Base-by-base conservation (phyloP, 2,888 invertebrate species). In the Petrolisthes manimaculis region DNA sequence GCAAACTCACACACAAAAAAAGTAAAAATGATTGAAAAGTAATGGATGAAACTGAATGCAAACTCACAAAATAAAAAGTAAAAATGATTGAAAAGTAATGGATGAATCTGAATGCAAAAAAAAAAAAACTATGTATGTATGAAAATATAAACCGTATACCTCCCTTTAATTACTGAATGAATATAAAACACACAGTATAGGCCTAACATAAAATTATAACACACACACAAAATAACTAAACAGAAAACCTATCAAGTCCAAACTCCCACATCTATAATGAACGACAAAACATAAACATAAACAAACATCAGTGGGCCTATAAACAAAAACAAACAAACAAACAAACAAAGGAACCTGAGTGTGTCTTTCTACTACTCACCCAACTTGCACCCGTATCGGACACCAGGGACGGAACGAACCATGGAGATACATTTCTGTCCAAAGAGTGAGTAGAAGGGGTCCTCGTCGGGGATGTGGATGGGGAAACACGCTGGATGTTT, bases 401-500 rank as follows among this genome's bases (percentile, higher is more conserved):
- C 96, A 1, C 96, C 97, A 18, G 97, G 97, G 93, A 97, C 97
- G 74, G 96, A 97, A 92, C 98, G 94, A 14, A 97, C 97, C 92
- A 98, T 97, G 93, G 98, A 96, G 92, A 97, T 96, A 93, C 98
- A 98, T 92, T 95, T 96, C 83, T 97, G 96, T 91, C 96, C 95
- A 93, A 96, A 97, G 74, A 96, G 94, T 5, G 96, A 95, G 94
- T 97, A 98, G 95, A 98, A 97, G 93, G 97, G 96, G 93, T 98
- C 98, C 92, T 97, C 97, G 91, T 96, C 96, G 0, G 97, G 97
- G 82, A 98, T 95, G 86, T 95, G 94, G 92, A 98, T 97, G 94
- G 97, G 97, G 93, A 97, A 96, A 93, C 98, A 98, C 93, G 97
- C 97, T 0, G 97, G 97, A 93, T 97, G 97, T 93, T 96, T 97